phyloP scores from a whole-genome alignment of 2,113 vertebrate species.

The Urocitellus parryii region DNA sequence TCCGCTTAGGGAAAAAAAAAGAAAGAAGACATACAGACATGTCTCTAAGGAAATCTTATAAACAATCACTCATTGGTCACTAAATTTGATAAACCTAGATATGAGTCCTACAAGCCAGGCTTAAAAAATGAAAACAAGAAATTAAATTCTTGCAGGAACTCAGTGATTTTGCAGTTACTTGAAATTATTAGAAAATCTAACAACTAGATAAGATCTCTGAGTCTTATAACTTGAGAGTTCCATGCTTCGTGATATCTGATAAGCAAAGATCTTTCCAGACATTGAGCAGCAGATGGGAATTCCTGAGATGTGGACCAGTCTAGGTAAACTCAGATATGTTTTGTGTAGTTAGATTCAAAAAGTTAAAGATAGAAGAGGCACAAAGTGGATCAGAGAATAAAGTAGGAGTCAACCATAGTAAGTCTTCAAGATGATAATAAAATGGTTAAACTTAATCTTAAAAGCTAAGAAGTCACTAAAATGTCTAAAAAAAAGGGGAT shows the following conservation, averaged over 20 bases:
- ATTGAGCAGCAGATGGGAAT: not conserved
- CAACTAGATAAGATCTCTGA: not conserved
- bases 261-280: not conserved
- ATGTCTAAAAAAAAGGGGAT: not conserved
- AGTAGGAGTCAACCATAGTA: not conserved
- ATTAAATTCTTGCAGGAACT: not conserved
- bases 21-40: not conserved
- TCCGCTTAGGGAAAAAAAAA: not conserved
- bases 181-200: not conserved
- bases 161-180: not conserved
- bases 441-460: not conserved
- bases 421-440: not conserved
- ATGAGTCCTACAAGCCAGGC: not conserved
- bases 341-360: not conserved
- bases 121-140: constrained; percentile 28
- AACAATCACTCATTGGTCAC: not conserved
- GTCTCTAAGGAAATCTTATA: not conserved
- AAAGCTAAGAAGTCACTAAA: not conserved
- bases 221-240: not conserved
- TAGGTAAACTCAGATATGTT: not conserved
- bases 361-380: not conserved
- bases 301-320: not conserved
- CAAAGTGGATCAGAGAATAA: not conserved
- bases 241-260: not conserved
- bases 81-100: not conserved